These are phyloP conservation scores for Paramisgurnus dabryanus DNA, from an alignment of 2,113 vertebrate species.

Conservation along the genomic window DNA sequence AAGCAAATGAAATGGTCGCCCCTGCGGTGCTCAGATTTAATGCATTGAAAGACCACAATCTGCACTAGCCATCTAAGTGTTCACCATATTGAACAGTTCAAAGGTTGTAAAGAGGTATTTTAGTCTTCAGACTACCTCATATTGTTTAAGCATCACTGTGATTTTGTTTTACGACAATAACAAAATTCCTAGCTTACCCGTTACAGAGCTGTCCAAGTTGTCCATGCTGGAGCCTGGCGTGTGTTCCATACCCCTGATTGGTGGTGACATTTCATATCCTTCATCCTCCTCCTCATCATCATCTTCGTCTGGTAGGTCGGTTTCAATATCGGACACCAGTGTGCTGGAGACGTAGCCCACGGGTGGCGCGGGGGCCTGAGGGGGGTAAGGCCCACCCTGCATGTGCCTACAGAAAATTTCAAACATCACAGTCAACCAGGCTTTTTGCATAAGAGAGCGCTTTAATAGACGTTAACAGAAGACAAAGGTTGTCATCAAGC, in stretches of 20 bases:
- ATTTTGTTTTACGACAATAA: background rate
- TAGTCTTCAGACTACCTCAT: too few relatives aligned
- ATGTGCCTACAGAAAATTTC: constrained; percentile 83
- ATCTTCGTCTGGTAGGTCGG: constrained; percentile 89
- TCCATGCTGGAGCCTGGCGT: constrained; percentile 97
- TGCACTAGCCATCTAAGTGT: background rate
- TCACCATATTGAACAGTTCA: background rate
- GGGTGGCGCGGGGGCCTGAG: constrained; percentile 91
- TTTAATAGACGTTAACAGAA: constrained; percentile 41
- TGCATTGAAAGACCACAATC: constrained; percentile 1
- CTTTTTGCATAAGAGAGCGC: constrained; percentile 44
- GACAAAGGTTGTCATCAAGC: constrained; percentile 52
- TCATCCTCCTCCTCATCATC: constrained; percentile 90
- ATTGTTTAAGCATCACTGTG: too few relatives aligned
- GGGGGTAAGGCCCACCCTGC: constrained; percentile 90
- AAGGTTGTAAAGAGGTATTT: background rate
- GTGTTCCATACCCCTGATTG: constrained; percentile 87
- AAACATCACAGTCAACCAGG: constrained; percentile 24
- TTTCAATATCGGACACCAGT: constrained; percentile 96
- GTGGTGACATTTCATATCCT: constrained; percentile 85
- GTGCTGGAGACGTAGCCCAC: constrained; percentile 95
- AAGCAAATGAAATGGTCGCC: constrained; percentile 27
- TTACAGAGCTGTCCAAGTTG: constrained; percentile 96
- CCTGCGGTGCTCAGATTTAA: background rate
- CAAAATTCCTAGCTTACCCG: constrained; percentile 78